Evolutionary conservation across 2,113 vertebrate species (phyloP).

Genomic region (Ploceus nigricollis): DNA sequence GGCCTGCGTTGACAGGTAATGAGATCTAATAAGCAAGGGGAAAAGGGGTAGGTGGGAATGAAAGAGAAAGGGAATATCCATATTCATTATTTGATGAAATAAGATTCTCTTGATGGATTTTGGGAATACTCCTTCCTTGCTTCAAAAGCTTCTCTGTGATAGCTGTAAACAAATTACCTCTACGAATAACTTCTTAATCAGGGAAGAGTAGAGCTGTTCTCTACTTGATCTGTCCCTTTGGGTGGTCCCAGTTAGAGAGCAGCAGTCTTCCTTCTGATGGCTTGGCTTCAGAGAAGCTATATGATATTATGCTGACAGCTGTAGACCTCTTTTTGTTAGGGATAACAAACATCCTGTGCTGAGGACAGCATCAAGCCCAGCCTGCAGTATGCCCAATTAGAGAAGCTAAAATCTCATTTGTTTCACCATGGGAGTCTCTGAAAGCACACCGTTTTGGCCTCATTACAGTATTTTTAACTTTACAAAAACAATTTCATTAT

Average conservation of each 20-base stretch:
- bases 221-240: conserved; percentile 79
- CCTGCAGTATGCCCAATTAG: conserved; percentile 84
- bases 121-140: conserved; percentile 70
- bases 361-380: conserved; percentile 78
- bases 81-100: conserved; percentile 81
- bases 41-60: conserved; percentile 3
- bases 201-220: conserved; percentile 68
- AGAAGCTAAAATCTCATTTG: conserved; percentile 87
- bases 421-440: conserved; percentile 80
- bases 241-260: conserved; percentile 78
- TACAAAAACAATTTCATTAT: conserved; percentile 86
- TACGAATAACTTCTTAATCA: conserved; percentile 79
- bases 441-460: conserved; percentile 83
- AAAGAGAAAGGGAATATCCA: conserved; percentile 66
- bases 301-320: conserved; percentile 77
- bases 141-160: conserved; percentile 72
- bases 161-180: conserved; percentile 81
- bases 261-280: conserved; percentile 62
- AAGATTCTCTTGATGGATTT: conserved; percentile 71
- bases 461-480: conserved; percentile 87
- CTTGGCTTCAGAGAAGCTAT: conserved; percentile 73
- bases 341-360: conserved; percentile 81
- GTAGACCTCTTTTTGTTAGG: conserved; percentile 81
- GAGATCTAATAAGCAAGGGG: conserved; percentile 70
- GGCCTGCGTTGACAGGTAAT: conserved; percentile 72